Evolutionary conservation across 2,797 vertebrate species (phyloP).

Genomic region (Poeciliopsis infans): DNA sequence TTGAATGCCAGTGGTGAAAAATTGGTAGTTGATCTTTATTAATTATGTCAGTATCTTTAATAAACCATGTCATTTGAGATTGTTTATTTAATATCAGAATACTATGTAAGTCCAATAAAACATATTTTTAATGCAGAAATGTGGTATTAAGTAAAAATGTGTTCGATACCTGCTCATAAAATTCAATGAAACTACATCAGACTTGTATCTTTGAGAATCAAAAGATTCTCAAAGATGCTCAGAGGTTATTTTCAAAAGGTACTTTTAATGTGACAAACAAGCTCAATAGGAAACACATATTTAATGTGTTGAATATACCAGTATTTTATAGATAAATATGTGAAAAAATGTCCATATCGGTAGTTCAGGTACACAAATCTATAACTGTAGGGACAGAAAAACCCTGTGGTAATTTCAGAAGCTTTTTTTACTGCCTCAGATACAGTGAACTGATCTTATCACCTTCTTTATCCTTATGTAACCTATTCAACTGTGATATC

Average conservation of each 20-base stretch:
- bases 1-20: too few species aligned
- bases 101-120: background rate
- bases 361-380: background rate
- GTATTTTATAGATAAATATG: background rate
- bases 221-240: background rate
- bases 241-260: background rate
- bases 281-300: background rate
- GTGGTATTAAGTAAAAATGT: background rate
- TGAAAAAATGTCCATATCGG: background rate
- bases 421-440: background rate
- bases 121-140: background rate
- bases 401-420: background rate
- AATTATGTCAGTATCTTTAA: too few species aligned
- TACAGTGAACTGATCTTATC: background rate
- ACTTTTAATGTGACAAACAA: background rate
- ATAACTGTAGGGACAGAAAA: background rate
- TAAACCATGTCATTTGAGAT: too few species aligned
- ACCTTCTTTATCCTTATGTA: background rate
- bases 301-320: background rate
- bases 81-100: background rate
- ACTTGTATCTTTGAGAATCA: too few species aligned
- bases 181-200: too few species aligned
- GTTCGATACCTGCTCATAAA: background rate
- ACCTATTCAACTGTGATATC: background rate
- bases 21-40: too few species aligned